These are phyloP conservation scores for Melanaphis sacchari DNA, from an alignment of 1,140 invertebrate species.

Conservation along the genomic window DNA sequence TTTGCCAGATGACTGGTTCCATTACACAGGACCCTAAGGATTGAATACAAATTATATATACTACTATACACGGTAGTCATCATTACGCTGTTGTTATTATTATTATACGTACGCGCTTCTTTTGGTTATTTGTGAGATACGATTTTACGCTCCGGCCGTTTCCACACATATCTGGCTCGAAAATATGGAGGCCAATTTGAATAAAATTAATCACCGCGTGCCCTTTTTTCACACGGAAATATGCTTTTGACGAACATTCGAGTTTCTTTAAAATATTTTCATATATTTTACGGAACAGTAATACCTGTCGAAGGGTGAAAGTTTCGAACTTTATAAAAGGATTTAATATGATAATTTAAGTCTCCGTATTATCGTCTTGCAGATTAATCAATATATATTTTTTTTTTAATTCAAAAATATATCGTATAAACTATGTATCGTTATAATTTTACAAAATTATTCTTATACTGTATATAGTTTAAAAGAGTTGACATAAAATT, in stretches of 20 bases:
- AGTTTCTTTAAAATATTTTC: constrained; percentile 12
- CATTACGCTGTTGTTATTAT: constrained; percentile 37
- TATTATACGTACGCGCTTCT: background rate
- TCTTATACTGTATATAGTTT: background rate
- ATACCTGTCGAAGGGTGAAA: constrained; percentile 5
- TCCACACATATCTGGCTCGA: background rate
- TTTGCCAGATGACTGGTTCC: constrained; percentile 50
- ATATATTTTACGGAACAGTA: background rate
- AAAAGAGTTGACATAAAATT: background rate
- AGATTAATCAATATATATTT: background rate
- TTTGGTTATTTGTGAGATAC: constrained; percentile 28
- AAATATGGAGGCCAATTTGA: constrained; percentile 50
- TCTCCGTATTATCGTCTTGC: background rate
- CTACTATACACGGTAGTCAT: constrained; percentile 24
- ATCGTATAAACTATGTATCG: background rate
- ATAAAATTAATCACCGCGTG: constrained; percentile 53
- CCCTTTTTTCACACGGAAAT: constrained; percentile 46
- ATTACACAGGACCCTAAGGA: constrained; percentile 20
- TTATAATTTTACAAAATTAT: background rate
- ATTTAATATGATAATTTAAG: constrained; percentile 12
- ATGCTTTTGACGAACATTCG: constrained; percentile 15
- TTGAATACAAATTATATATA: constrained; percentile 54
- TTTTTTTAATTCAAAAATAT: background rate
- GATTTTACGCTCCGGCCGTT: constrained; percentile 52
- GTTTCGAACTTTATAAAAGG: background rate